phyloP scores from a whole-genome alignment of 1,140 invertebrate species.

The Ceratosolen solmsi region DNA sequence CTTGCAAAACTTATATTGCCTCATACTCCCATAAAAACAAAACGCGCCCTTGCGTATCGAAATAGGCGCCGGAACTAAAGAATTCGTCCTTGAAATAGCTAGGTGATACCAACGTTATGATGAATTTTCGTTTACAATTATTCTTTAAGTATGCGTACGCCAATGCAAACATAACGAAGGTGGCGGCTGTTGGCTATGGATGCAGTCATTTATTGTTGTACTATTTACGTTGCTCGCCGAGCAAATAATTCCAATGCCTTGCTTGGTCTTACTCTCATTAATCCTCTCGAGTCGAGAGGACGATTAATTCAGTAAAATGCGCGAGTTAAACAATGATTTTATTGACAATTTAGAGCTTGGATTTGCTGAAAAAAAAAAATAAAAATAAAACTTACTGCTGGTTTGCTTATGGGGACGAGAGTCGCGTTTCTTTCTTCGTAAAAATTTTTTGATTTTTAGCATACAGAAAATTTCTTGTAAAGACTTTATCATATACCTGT shows the following conservation, averaged over 20 bases:
- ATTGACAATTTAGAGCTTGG: neutral
- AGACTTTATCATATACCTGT: no score
- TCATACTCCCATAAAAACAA: neutral
- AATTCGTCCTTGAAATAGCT: neutral
- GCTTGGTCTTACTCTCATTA: neutral
- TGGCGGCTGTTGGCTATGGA: neutral
- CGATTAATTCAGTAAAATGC: neutral
- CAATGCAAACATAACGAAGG: neutral
- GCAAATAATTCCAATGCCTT: neutral
- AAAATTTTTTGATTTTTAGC: no score
- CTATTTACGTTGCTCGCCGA: neutral
- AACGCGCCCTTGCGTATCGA: neutral
- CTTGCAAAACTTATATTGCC: slow-evolving; percentile 9
- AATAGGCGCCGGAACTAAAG: neutral
- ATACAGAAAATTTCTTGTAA: no score
- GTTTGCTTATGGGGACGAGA: no score
- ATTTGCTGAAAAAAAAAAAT: neutral
- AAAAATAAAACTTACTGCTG: no score
- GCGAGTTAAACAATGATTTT: neutral
- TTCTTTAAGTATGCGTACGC: neutral
- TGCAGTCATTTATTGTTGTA: neutral
- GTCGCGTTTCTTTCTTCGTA: no score
- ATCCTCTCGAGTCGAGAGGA: neutral
- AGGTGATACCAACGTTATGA: neutral
- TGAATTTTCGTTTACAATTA: neutral